Percentiles rank a stretch among this genome's conserved stretches.
Evolutionary conservation across 1,140 invertebrate genomes (phyloP).

Genomic region (Onthophagus taurus): DNA sequence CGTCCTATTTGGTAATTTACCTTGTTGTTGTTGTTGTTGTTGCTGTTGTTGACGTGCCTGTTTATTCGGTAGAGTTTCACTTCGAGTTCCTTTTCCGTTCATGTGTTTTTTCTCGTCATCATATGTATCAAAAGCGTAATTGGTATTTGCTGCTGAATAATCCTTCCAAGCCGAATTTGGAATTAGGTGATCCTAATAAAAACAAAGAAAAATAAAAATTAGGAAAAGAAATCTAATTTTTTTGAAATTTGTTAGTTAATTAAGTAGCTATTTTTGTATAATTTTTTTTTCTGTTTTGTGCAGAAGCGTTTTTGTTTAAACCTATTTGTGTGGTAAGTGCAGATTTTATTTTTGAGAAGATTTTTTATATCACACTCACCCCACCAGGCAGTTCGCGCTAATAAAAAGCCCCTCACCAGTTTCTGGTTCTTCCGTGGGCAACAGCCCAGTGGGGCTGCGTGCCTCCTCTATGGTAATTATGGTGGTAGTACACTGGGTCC

Average conservation of each 20-base stretch:
- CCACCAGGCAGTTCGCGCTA: conserved; percentile 26
- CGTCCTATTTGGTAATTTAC: conserved; percentile 29
- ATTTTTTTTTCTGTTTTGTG: neutral
- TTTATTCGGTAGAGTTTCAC: conserved; percentile 38
- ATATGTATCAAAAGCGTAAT: conserved; percentile 79
- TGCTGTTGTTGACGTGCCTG: conserved; percentile 28
- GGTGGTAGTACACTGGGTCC: conserved; percentile 28
- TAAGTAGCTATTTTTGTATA: neutral
- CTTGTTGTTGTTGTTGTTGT: conserved; percentile 30
- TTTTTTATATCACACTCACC: conserved; percentile 32
- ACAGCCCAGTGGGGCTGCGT: conserved; percentile 32
- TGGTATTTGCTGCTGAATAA: conserved; percentile 71
- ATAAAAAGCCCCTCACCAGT: conserved; percentile 19
- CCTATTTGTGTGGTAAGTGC: conserved; percentile 4
- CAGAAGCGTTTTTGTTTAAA: too few relatives aligned
- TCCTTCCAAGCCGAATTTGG: conserved; percentile 79
- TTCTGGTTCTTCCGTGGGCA: conserved; percentile 21
- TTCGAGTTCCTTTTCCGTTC: conserved; percentile 34
- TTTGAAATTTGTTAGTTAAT: neutral
- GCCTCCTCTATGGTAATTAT: conserved; percentile 24
- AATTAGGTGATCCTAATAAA: conserved; percentile 67
- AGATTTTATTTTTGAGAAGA: neutral
- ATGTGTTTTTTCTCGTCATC: conserved; percentile 55
- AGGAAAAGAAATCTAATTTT: neutral
- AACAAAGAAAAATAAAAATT: too few relatives aligned